These are phyloP conservation scores for Aphodius granarius DNA, from an alignment of 2,888 invertebrate species.

Conservation along the genomic window DNA sequence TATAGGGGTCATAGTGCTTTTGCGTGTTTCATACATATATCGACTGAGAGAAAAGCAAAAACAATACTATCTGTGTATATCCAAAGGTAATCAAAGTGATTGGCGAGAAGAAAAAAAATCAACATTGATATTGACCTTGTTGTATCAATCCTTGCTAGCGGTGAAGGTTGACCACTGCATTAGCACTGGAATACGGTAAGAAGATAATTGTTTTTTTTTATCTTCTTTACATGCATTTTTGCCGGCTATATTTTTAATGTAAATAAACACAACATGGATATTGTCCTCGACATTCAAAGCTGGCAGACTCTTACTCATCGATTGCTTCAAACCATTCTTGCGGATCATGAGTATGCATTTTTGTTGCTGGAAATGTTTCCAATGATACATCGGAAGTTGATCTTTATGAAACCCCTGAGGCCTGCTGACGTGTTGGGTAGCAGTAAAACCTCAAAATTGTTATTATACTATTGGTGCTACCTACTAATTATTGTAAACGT, in stretches of 20 bases:
- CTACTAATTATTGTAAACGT: not conserved
- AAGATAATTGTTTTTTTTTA: slow-evolving; percentile 9
- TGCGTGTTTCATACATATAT: too few relatives aligned
- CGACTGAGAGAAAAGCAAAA: too few relatives aligned
- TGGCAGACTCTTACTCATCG: not conserved
- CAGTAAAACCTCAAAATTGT: not conserved
- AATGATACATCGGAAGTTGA: not conserved
- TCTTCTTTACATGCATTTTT: not conserved
- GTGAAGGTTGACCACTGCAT: slow-evolving; percentile 12
- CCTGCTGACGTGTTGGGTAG: not conserved
- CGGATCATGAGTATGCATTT: not conserved
- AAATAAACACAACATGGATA: not conserved
- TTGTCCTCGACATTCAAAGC: not conserved
- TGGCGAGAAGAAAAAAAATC: slow-evolving; percentile 1
- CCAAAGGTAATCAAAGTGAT: not conserved
- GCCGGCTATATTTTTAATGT: not conserved
- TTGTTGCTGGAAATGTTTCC: not conserved
- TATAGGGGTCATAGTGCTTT: too few relatives aligned
- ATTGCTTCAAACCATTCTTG: not conserved
- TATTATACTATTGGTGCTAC: not conserved
- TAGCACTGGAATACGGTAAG: slow-evolving; percentile 4
- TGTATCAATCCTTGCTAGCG: slow-evolving; percentile 9
- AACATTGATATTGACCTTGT: slow-evolving; percentile 12
- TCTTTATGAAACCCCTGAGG: not conserved
- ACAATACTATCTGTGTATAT: not conserved